phyloP scores from a whole-genome alignment of 2,797 vertebrate species.

The Cichlasoma orientale region DNA sequence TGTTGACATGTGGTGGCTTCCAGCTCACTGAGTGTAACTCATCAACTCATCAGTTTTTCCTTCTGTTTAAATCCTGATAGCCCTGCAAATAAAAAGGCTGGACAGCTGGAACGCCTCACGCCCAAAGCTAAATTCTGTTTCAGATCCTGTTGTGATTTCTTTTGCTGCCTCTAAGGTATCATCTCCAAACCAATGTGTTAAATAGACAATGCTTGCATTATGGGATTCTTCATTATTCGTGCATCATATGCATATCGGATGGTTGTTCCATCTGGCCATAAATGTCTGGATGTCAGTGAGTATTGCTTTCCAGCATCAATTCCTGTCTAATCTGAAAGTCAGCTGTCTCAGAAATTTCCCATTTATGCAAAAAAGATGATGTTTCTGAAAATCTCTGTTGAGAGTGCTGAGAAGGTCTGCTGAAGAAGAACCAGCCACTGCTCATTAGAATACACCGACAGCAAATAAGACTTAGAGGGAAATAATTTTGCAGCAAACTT shows the following conservation, averaged over 20 bases:
- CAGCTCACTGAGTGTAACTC: not conserved
- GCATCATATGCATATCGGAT: not conserved
- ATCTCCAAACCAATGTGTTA: not conserved
- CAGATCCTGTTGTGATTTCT: constrained; percentile 12
- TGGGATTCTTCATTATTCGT: not conserved
- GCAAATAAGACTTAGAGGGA: not conserved
- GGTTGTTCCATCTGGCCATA: not conserved
- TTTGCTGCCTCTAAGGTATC: constrained; percentile 6
- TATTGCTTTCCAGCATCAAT: not conserved
- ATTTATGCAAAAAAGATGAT: not conserved
- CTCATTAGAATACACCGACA: not conserved
- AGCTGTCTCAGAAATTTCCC: not conserved
- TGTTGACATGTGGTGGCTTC: not conserved
- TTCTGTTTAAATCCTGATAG: not conserved
- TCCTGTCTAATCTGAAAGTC: not conserved
- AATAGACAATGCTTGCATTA: not conserved
- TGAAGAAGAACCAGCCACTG: not conserved
- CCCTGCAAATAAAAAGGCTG: not conserved
- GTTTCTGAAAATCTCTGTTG: not conserved
- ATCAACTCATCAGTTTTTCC: not conserved
- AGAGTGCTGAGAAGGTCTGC: not conserved
- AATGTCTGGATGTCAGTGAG: not conserved
- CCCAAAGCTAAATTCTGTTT: constrained; percentile 29
- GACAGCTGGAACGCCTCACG: constrained; percentile 11
- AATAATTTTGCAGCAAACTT: constrained; percentile 38